Evolutionary conservation across 2,888 invertebrate genomes (phyloP).

Genomic region (Zaprionus lineosus): DNA sequence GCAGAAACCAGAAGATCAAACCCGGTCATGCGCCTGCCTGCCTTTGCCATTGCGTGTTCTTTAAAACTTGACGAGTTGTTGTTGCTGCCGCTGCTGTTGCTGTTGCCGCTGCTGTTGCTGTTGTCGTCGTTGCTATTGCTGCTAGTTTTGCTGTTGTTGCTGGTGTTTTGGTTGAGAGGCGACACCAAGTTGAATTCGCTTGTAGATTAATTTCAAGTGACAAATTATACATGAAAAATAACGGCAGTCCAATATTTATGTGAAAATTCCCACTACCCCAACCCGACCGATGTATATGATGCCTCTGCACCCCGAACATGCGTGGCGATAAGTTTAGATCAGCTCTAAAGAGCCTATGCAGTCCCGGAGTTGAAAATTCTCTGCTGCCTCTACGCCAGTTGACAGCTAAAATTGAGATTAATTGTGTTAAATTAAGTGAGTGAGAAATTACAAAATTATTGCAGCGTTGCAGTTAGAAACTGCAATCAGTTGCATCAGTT

Average conservation of each 20-base stretch:
- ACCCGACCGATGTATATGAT: constrained; percentile 19
- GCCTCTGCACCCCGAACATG: constrained; percentile 26
- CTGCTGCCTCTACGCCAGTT: constrained; percentile 38
- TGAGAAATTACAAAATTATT: constrained; percentile 79
- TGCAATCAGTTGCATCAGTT: constrained; percentile 71
- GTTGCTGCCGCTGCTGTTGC: too few relatives aligned
- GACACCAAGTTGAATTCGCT: constrained; percentile 36
- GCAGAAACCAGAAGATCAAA: constrained; percentile 31
- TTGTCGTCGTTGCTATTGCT: too few relatives aligned
- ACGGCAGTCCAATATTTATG: constrained; percentile 72
- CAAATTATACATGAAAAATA: constrained; percentile 70
- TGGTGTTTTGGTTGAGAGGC: too few relatives aligned
- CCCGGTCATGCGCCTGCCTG: constrained; percentile 32
- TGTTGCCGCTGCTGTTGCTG: too few relatives aligned
- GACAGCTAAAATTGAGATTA: constrained; percentile 79
- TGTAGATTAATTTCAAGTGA: constrained; percentile 71
- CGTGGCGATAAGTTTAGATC: constrained; percentile 48
- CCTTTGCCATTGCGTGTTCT: constrained; percentile 39
- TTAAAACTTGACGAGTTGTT: constrained; percentile 10
- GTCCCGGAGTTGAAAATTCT: background rate
- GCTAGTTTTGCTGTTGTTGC: too few relatives aligned
- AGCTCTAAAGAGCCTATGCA: too few relatives aligned
- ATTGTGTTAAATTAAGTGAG: constrained; percentile 78
- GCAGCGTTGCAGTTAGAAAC: constrained; percentile 68
- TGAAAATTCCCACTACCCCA: constrained; percentile 56